Percentiles rank a stretch among this genome's conserved stretches.
Evolutionary conservation across 2,797 vertebrate genomes (phyloP).

Genomic region (Enteromius viviparus): DNA sequence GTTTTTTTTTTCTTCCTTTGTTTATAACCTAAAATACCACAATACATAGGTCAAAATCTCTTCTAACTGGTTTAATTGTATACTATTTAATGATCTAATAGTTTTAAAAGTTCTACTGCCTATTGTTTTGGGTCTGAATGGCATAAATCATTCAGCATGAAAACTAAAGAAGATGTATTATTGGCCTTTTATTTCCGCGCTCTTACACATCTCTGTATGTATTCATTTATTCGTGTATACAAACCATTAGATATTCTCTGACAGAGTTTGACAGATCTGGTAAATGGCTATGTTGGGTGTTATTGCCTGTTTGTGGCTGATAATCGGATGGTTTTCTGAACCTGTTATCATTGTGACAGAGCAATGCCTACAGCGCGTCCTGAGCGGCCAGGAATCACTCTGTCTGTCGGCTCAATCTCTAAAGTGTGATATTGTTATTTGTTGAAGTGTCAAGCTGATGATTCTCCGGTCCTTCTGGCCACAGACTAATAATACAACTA

Average conservation of each 20-base stretch:
- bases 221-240: not conserved
- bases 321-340: conserved; percentile 26
- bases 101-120: not conserved
- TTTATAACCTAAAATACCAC: not conserved
- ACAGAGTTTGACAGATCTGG: not conserved
- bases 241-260: not conserved
- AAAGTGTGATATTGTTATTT: conserved; percentile 24
- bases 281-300: conserved; percentile 1
- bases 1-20: not conserved
- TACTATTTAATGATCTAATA: not conserved
- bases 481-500: not conserved
- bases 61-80: not conserved
- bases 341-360: conserved; percentile 23
- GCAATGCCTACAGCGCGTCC: not conserved
- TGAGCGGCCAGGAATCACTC: not conserved
- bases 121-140: not conserved
- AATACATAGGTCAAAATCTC: not conserved
- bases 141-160: too few relatives aligned
- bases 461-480: not conserved
- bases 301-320: conserved; percentile 15
- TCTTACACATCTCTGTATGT: not conserved
- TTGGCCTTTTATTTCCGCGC: not conserved
- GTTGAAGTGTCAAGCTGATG: not conserved
- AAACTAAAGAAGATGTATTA: not conserved
- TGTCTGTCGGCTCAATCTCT: not conserved